A percentile compares a stretch with the other conserved stretches of the same genome.
Conservation (phyloP, 2,113 vertebrate species). For the Brevimyrus niger region DNA sequence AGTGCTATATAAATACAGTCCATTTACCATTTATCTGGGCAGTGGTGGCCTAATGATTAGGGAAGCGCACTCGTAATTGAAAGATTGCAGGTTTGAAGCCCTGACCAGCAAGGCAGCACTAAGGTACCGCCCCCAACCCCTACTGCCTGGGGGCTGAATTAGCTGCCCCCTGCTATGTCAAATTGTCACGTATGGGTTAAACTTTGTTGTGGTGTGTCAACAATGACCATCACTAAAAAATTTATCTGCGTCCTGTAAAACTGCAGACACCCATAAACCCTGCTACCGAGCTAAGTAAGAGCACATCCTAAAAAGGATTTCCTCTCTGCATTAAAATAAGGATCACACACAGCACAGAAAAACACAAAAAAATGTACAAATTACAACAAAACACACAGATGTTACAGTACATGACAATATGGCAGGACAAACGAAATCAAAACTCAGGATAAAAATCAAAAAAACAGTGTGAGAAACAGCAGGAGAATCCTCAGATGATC, state of each 20-base stretch:
- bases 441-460: background rate
- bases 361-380: background rate
- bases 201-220: too few relatives aligned
- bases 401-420: background rate
- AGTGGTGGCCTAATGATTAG: too few relatives aligned
- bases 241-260: background rate
- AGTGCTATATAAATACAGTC: too few relatives aligned
- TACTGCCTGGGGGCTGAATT: too few relatives aligned
- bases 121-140: too few relatives aligned
- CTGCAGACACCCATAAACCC: background rate
- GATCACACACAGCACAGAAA: conserved; percentile 2
- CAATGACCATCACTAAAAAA: too few relatives aligned
- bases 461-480: background rate
- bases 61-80: too few relatives aligned
- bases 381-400: background rate
- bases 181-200: too few relatives aligned
- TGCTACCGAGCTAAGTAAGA: background rate
- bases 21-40: too few relatives aligned
- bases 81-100: too few relatives aligned
- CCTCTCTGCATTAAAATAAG: conserved; percentile 8
- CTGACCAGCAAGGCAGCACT: too few relatives aligned
- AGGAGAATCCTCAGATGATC: background rate
- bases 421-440: background rate
- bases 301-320: background rate
- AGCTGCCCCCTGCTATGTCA: too few relatives aligned